phyloP scores from a whole-genome alignment of 2,888 invertebrate species.

The Tachina fera region DNA sequence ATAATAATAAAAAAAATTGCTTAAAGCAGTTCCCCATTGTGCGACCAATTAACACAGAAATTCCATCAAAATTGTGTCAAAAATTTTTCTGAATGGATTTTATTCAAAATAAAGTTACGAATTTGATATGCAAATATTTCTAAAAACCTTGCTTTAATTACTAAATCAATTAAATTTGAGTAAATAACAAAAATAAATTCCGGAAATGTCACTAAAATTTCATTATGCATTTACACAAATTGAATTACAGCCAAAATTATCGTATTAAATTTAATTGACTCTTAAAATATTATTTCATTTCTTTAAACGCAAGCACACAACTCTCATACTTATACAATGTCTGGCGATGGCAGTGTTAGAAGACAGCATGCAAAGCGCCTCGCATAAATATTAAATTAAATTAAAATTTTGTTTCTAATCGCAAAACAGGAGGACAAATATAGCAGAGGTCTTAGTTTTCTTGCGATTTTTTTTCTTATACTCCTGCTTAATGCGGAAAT shows the following conservation, averaged over 20 bases:
- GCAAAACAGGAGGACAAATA: background rate
- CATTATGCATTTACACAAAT: constrained; percentile 50
- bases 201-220: constrained; percentile 60
- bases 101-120: background rate
- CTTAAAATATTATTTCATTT: constrained; percentile 33
- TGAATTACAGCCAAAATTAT: constrained; percentile 64
- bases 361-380: background rate
- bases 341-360: background rate
- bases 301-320: background rate
- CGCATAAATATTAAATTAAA: constrained; percentile 32
- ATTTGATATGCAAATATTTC: too few species aligned
- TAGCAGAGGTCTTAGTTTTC: constrained; percentile 3
- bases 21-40: too few species aligned
- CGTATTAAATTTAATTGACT: constrained; percentile 68
- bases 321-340: background rate
- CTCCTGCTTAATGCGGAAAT: constrained; percentile 58
- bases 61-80: background rate
- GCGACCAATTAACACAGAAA: background rate
- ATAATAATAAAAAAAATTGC: too few species aligned
- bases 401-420: constrained; percentile 35
- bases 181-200: constrained; percentile 30
- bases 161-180: constrained; percentile 33
- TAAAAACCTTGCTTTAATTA: background rate
- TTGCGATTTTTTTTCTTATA: background rate
- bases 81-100: background rate